Evolutionary conservation across 2,888 invertebrate genomes (phyloP).

Genomic region (Nephrotoma guestfalica): DNA sequence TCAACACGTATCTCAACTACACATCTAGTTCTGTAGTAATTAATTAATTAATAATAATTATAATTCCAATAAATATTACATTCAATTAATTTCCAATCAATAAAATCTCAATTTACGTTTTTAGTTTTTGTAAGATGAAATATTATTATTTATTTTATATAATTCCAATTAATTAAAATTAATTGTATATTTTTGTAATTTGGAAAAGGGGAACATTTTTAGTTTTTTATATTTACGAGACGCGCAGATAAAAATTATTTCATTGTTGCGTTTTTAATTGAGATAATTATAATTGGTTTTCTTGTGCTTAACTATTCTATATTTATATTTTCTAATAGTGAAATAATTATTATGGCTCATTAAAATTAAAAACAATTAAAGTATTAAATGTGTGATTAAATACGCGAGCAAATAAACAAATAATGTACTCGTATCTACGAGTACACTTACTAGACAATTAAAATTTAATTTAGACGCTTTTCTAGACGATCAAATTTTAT

Average conservation of each 20-base stretch:
- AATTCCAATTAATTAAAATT: neutral
- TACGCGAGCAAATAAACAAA: neutral
- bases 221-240: too few relatives aligned
- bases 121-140: neutral
- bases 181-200: neutral
- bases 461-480: neutral
- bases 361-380: neutral
- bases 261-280: neutral
- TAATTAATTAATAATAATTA: neutral
- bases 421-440: neutral
- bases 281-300: neutral
- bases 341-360: neutral
- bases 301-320: neutral
- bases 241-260: neutral
- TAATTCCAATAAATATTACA: neutral
- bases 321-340: neutral
- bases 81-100: neutral
- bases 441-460: too few relatives aligned
- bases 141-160: neutral
- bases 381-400: neutral
- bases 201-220: neutral
- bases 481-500: neutral
- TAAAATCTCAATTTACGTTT: neutral
- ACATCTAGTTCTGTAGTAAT: neutral
- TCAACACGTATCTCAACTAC: neutral